Conservation (phyloP, 2,113 vertebrate species). For the Heterotis niloticus region DNA sequence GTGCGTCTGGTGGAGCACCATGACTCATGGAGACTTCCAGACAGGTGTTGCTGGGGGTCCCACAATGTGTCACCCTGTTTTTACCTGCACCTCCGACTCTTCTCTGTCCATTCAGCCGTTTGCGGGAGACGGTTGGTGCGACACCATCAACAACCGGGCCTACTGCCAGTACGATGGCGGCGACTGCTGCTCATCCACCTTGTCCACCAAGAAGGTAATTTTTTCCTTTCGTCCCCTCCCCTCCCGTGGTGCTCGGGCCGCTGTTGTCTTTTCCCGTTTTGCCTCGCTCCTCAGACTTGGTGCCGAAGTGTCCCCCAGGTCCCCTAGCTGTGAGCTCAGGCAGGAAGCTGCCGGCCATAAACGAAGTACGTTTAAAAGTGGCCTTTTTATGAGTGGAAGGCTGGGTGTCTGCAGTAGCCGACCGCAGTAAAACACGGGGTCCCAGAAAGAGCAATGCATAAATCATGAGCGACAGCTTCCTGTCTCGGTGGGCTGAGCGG, state of each 20-base stretch:
- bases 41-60: neutral
- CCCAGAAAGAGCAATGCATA: slow-evolving; percentile 53
- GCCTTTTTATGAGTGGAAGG: slow-evolving; percentile 46
- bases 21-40: neutral
- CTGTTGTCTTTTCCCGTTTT: neutral
- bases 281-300: no score
- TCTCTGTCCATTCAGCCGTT: slow-evolving; percentile 74
- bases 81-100: slow-evolving; percentile 3
- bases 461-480: slow-evolving; percentile 51
- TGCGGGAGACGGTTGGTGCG: slow-evolving; percentile 93
- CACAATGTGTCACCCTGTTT: neutral
- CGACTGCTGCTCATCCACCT: slow-evolving; percentile 94
- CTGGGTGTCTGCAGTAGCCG: slow-evolving; percentile 51
- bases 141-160: slow-evolving; percentile 93
- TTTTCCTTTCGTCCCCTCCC: neutral
- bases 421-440: slow-evolving; percentile 49
- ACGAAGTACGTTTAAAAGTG: slow-evolving; percentile 53
- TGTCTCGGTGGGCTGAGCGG: slow-evolving; percentile 34
- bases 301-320: no score
- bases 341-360: slow-evolving; percentile 51
- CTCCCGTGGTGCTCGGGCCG: neutral
- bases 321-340: slow-evolving; percentile 44
- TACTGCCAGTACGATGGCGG: slow-evolving; percentile 95
- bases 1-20: neutral
- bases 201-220: slow-evolving; percentile 91